Conservation (phyloP, 2,113 vertebrate genomes). For the Cebus imitator region DNA sequence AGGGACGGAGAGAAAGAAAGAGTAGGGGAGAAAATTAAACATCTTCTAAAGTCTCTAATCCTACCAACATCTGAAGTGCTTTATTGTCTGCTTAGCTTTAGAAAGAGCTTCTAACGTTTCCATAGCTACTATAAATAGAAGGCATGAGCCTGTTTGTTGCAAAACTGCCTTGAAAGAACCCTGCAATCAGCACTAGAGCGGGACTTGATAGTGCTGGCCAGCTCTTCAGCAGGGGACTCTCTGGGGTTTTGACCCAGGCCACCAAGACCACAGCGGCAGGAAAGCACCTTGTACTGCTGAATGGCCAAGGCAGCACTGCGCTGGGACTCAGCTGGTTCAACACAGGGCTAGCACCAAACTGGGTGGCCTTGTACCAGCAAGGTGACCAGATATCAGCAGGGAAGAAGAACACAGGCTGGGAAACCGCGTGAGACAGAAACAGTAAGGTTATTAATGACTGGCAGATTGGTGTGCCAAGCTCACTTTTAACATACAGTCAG, state of each 20-base stretch:
- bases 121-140: conserved; percentile 86
- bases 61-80: conserved; percentile 87
- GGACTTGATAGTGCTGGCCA: fast-evolving
- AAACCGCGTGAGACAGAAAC: fast-evolving
- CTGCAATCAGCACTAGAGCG: not conserved
- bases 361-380: fast-evolving
- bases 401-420: not conserved
- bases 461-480: not conserved
- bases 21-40: conserved; percentile 90
- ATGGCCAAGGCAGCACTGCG: not conserved
- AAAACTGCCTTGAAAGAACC: conserved; percentile 70
- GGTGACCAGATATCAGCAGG: not conserved
- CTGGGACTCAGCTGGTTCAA: too few relatives aligned
- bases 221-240: not conserved
- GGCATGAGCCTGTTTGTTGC: conserved; percentile 72
- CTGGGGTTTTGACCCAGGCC: not conserved
- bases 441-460: fast-evolving
- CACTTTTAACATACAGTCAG: not conserved
- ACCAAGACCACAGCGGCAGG: not conserved
- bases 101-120: conserved; percentile 86
- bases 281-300: not conserved
- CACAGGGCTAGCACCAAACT: not conserved
- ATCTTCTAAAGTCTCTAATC: conserved; percentile 90
- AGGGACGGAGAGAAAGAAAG: conserved; percentile 79
- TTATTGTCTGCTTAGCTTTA: conserved; percentile 85